A percentile compares a stretch with the other conserved stretches of the same genome.
phyloP scores from a whole-genome alignment of 2,113 vertebrate species.

The Tyrannus savana region DNA sequence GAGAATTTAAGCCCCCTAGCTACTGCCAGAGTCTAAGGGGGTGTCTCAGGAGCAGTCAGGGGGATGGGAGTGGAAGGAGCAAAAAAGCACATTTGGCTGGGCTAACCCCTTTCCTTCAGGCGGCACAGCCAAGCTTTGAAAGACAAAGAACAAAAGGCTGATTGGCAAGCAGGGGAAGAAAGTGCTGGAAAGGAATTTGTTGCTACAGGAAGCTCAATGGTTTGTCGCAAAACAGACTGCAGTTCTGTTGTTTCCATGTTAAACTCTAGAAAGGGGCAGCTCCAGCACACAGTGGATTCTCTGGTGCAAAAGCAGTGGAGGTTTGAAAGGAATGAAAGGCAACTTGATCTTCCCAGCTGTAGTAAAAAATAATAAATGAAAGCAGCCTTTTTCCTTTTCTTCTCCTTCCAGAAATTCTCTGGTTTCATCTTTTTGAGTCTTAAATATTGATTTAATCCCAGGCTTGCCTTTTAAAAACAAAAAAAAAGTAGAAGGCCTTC shows the following conservation, averaged over 20 bases:
- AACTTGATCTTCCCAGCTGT: slow-evolving; percentile 14
- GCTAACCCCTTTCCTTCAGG: slow-evolving; percentile 53
- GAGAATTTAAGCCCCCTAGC: slow-evolving; percentile 39
- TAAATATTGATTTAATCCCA: slow-evolving; percentile 65
- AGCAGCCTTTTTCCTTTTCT: neutral
- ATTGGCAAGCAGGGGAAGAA: slow-evolving; percentile 26
- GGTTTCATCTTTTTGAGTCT: slow-evolving; percentile 49
- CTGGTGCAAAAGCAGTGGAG: slow-evolving; percentile 1
- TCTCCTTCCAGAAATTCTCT: slow-evolving; percentile 55
- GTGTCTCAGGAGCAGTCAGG: neutral
- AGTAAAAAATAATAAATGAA: neutral
- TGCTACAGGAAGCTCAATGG: slow-evolving; percentile 57
- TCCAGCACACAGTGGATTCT: neutral
- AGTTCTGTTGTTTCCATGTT: slow-evolving; percentile 39
- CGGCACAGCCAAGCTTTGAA: slow-evolving; percentile 40
- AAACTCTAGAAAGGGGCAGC: slow-evolving; percentile 33
- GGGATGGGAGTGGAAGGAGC: neutral
- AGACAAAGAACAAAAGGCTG: slow-evolving; percentile 59
- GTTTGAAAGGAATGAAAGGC: neutral
- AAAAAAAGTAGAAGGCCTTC: slow-evolving; percentile 57
- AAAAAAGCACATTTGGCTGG: neutral
- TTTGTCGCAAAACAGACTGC: slow-evolving; percentile 55
- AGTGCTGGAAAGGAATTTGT: slow-evolving; percentile 63
- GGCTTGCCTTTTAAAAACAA: slow-evolving; percentile 59
- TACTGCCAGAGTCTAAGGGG: slow-evolving; percentile 23